phyloP scores from a whole-genome alignment of 2,113 vertebrate genomes.

The Pristiophorus japonicus region DNA sequence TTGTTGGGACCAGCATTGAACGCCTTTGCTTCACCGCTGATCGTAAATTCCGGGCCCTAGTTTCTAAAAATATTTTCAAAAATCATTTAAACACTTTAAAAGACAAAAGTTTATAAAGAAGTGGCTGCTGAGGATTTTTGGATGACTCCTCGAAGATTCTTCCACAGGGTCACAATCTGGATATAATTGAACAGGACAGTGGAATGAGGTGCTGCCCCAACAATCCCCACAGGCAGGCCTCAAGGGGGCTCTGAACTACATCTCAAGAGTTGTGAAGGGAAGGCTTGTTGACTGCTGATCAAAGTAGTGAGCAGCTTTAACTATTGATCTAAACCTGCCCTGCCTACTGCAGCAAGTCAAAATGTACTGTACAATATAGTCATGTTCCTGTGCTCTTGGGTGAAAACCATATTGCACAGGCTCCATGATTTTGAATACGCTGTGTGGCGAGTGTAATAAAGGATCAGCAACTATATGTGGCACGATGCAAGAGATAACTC shows the following conservation, averaged over 20 bases:
- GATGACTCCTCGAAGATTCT: background rate
- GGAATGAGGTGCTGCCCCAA: background rate
- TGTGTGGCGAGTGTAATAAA: background rate
- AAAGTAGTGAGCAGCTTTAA: background rate
- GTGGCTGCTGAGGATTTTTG: background rate
- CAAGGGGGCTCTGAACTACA: background rate
- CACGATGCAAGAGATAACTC: background rate
- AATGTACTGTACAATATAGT: background rate
- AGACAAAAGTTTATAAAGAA: background rate
- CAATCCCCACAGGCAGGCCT: background rate
- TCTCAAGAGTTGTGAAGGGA: background rate
- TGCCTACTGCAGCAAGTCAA: background rate
- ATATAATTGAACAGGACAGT: background rate
- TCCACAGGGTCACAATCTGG: background rate
- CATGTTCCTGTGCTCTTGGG: background rate
- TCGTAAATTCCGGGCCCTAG: too few species aligned
- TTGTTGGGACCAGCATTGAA: too few species aligned
- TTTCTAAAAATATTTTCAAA: background rate
- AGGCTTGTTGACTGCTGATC: background rate
- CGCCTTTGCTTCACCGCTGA: too few species aligned
- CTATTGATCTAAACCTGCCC: background rate
- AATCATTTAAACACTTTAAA: background rate
- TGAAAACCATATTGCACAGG: background rate
- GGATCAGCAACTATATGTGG: background rate
- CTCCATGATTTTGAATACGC: background rate